A percentile compares a stretch with the other conserved stretches of the same genome.
phyloP scores from a whole-genome alignment of 2,797 vertebrate species.

The Gymnopithys bicolor region DNA sequence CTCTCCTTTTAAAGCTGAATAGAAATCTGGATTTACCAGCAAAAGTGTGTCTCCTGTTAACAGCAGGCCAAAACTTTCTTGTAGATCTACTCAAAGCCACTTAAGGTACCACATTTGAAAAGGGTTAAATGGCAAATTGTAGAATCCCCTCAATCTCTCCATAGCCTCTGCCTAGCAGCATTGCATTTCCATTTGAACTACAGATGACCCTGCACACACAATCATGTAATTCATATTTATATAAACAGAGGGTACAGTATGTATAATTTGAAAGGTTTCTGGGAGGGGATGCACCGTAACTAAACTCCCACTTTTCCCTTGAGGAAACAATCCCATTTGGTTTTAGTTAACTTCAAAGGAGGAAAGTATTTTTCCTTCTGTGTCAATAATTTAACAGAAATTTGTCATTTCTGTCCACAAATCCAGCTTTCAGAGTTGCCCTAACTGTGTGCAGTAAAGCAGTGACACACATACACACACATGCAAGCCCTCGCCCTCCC shows the following conservation, averaged over 20 bases:
- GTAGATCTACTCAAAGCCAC: neutral
- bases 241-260: slow-evolving; percentile 78
- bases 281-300: slow-evolving; percentile 73
- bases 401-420: slow-evolving; percentile 77
- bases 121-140: slow-evolving; percentile 48
- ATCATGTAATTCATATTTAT: slow-evolving; percentile 80
- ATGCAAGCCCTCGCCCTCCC: neutral
- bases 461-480: neutral
- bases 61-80: neutral
- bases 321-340: slow-evolving; percentile 75
- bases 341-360: slow-evolving; percentile 75
- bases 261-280: slow-evolving; percentile 78
- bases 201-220: slow-evolving; percentile 74
- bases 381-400: slow-evolving; percentile 76
- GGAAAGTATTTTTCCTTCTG: slow-evolving; percentile 72
- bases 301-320: slow-evolving; percentile 73
- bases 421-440: slow-evolving; percentile 33
- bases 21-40: slow-evolving; percentile 17
- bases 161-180: slow-evolving; percentile 45
- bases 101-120: neutral
- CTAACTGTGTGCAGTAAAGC: neutral
- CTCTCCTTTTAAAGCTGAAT: neutral
- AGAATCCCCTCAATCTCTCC: neutral
- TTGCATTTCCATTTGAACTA: slow-evolving; percentile 75
- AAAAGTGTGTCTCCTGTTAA: neutral